phyloP scores from a whole-genome alignment of 2,113 vertebrate genomes.

The Dromas ardeola region DNA sequence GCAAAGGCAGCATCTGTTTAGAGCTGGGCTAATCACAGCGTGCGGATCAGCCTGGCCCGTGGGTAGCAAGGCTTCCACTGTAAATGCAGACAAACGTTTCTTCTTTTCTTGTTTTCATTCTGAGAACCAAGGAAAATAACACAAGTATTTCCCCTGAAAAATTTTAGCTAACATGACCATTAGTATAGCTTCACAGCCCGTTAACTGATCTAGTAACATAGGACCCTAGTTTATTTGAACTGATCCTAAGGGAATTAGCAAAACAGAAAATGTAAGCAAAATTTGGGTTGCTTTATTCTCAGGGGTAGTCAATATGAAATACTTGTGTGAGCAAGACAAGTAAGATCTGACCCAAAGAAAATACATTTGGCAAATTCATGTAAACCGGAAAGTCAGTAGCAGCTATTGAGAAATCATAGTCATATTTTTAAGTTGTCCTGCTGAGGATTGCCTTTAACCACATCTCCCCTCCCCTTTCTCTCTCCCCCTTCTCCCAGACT shows the following conservation, averaged over 20 bases:
- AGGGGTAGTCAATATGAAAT: not conserved
- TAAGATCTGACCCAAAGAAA: slow-evolving; percentile 36
- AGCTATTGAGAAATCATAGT: slow-evolving; percentile 56
- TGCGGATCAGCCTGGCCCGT: not conserved
- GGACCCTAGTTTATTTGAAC: not conserved
- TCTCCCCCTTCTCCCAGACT: slow-evolving; percentile 1
- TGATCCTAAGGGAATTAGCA: not conserved
- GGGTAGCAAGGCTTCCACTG: not conserved
- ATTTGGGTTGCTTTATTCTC: slow-evolving; percentile 21
- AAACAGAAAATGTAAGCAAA: slow-evolving; percentile 24
- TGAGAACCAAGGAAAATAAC: not conserved
- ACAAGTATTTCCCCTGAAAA: not conserved
- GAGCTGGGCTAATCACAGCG: not conserved
- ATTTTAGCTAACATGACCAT: not conserved
- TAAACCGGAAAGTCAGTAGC: slow-evolving; percentile 64
- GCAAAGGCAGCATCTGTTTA: not conserved
- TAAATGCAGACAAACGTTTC: not conserved
- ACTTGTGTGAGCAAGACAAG: slow-evolving; percentile 21
- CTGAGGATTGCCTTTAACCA: slow-evolving; percentile 41
- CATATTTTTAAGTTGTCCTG: slow-evolving; percentile 43
- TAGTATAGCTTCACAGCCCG: not conserved
- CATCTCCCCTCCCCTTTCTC: slow-evolving; percentile 16
- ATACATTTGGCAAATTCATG: slow-evolving; percentile 41
- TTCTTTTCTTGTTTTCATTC: not conserved
- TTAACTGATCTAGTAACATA: not conserved